Percentiles rank a stretch among this genome's conserved stretches.
Evolutionary conservation across 2,797 vertebrate genomes (phyloP).

Genomic region (Picus viridis): DNA sequence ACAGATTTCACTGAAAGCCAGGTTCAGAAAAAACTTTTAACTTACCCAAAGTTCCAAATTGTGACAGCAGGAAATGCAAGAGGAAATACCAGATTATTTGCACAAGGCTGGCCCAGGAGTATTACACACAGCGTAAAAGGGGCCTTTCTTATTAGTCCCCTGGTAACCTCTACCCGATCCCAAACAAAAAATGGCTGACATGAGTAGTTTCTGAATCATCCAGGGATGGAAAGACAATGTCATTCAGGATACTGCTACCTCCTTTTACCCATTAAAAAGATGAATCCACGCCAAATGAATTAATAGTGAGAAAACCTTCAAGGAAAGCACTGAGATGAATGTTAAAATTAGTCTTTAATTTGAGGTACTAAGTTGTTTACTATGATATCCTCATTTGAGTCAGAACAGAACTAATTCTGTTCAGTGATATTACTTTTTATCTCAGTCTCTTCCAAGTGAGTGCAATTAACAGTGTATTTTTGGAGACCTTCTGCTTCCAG

Average conservation of each 20-base stretch:
- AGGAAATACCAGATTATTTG: slow-evolving; percentile 64
- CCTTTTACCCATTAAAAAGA: background rate
- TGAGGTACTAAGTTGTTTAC: background rate
- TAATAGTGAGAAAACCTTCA: background rate
- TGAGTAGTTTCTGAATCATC: background rate
- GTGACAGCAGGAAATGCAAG: slow-evolving; percentile 58
- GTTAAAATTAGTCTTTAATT: background rate
- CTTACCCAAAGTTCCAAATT: slow-evolving; percentile 61
- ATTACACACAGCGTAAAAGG: background rate
- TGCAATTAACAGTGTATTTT: too few species aligned
- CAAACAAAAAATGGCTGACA: background rate
- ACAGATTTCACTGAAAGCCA: slow-evolving; percentile 3
- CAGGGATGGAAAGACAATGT: background rate
- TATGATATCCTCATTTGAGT: background rate
- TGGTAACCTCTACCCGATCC: background rate
- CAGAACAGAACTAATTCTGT: background rate
- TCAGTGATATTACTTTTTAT: background rate
- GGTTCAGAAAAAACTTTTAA: slow-evolving; percentile 41
- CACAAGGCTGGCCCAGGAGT: background rate
- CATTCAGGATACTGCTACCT: background rate
- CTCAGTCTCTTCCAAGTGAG: background rate
- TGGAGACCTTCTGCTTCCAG: too few species aligned
- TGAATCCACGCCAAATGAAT: background rate
- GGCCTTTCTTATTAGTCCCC: background rate
- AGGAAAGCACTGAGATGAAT: background rate